Evolutionary conservation across 2,113 vertebrate species (phyloP).

Genomic region (Malaclemys terrapin): DNA sequence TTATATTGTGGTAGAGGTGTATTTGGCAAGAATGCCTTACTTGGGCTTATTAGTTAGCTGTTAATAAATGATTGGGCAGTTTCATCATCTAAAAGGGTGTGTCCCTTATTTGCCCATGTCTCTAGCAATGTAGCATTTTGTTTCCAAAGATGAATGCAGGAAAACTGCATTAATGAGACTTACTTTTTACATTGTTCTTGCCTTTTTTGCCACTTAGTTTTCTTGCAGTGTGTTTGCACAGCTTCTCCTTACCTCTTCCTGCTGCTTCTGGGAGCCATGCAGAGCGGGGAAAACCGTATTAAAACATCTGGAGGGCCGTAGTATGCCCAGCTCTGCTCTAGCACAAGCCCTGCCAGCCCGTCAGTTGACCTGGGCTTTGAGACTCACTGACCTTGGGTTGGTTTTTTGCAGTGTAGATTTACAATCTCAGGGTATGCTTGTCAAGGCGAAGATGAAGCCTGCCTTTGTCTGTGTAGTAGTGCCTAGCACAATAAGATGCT

Average conservation of each 20-base stretch:
- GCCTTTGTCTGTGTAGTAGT: not conserved
- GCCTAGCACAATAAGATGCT: rapidly evolving
- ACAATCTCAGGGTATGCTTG: not conserved
- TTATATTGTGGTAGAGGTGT: too few relatives aligned
- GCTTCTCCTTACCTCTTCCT: not conserved
- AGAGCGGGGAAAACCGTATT: too few relatives aligned
- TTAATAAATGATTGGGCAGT: not conserved
- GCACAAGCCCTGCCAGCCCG: too few relatives aligned
- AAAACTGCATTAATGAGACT: not conserved
- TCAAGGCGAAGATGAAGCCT: rapidly evolving
- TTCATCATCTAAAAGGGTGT: not conserved
- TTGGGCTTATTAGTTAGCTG: not conserved
- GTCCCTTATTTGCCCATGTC: not conserved
- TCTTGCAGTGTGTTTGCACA: not conserved
- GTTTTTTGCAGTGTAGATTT: not conserved
- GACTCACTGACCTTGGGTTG: not conserved
- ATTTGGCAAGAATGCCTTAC: not conserved
- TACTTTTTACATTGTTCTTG: not conserved
- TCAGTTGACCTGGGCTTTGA: not conserved
- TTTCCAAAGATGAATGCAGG: not conserved
- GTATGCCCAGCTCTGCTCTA: too few relatives aligned
- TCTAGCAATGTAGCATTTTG: not conserved
- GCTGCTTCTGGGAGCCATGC: too few relatives aligned
- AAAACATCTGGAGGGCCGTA: too few relatives aligned
- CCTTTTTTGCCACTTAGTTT: not conserved